These are phyloP conservation scores for Apodemus agrarius DNA, from an alignment of 2,797 vertebrate species.

Conservation along the genomic window DNA sequence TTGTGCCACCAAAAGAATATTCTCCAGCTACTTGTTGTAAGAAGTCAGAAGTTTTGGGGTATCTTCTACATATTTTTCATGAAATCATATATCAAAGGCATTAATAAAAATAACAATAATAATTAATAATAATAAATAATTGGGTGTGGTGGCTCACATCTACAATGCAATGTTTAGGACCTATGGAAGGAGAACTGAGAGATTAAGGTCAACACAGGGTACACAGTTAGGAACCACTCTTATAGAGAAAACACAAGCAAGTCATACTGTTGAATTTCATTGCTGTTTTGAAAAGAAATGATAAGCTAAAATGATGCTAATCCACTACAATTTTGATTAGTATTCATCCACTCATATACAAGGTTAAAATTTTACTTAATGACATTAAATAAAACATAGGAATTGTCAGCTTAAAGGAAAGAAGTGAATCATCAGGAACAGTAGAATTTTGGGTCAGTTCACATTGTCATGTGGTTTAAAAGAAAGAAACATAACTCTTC, in stretches of 20 bases:
- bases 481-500: background rate
- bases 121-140: background rate
- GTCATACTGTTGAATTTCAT: background rate
- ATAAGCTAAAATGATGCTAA: background rate
- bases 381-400: background rate
- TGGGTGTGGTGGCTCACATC: background rate
- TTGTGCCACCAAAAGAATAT: background rate
- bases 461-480: background rate
- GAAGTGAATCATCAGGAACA: background rate
- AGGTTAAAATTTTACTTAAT: background rate
- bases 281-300: slow-evolving; percentile 6
- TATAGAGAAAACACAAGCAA: background rate
- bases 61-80: background rate
- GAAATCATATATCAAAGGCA: background rate
- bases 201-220: background rate
- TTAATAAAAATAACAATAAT: too few species aligned
- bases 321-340: background rate
- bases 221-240: background rate
- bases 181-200: background rate
- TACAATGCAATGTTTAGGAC: accelerated
- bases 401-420: background rate
- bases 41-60: too few species aligned
- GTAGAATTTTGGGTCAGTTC: background rate
- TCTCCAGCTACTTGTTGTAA: background rate
- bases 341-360: background rate